These are phyloP conservation scores for Nyctalus aviator DNA, from an alignment of 2,797 vertebrate genomes.

Conservation along the genomic window DNA sequence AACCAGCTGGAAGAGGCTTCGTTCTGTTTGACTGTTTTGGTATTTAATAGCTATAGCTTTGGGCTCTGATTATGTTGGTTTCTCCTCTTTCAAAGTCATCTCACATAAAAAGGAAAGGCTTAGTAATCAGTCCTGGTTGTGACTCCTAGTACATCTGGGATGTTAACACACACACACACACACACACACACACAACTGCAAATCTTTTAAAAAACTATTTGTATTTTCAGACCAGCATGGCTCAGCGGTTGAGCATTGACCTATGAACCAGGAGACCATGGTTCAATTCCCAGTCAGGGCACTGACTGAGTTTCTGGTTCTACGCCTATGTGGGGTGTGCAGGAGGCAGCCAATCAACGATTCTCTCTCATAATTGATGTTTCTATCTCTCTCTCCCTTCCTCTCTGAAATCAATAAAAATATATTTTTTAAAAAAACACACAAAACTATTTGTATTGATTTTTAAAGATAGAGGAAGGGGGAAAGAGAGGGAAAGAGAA, in stretches of 20 bases:
- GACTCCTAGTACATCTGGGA: neutral
- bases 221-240: too few species aligned
- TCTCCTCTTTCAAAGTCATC: slow-evolving; percentile 15
- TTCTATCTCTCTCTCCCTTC: too few species aligned
- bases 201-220: neutral
- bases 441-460: neutral
- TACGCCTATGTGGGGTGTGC: too few species aligned
- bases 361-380: too few species aligned
- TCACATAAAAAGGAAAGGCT: neutral
- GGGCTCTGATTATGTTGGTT: neutral
- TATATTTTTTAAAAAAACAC: too few species aligned
- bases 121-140: slow-evolving; percentile 13
- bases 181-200: neutral
- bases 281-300: too few species aligned
- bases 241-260: too few species aligned
- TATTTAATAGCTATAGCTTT: neutral
- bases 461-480: neutral
- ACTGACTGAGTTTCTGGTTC: too few species aligned
- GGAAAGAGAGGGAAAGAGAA: neutral
- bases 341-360: too few species aligned
- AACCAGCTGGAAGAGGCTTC: neutral
- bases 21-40: neutral
- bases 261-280: too few species aligned
- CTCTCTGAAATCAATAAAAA: too few species aligned
- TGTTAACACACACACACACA: neutral